Percentiles rank a stretch among this genome's conserved stretches.
phyloP scores from a whole-genome alignment of 2,888 invertebrate genomes.

The Leptogaster cylindrica region DNA sequence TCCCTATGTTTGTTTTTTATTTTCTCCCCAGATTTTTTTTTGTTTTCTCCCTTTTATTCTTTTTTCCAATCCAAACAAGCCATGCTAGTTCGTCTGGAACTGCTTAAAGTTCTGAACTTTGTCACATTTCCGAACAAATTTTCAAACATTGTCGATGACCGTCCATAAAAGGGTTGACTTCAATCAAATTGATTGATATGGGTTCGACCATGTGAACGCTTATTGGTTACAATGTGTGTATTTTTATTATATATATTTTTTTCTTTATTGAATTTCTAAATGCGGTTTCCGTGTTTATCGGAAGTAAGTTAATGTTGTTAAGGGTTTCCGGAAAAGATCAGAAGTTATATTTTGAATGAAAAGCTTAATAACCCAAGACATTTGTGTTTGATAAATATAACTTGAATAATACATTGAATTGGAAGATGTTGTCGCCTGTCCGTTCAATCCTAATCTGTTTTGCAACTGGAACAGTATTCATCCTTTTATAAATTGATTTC shows the following conservation, averaged over 20 bases:
- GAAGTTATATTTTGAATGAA: conserved; percentile 12
- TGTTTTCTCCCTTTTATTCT: not conserved
- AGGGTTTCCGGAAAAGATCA: not conserved
- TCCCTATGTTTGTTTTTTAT: not conserved
- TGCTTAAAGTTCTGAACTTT: conserved; percentile 26
- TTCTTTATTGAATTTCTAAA: conserved; percentile 26
- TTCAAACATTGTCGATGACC: not conserved
- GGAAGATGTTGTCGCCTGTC: too few relatives aligned
- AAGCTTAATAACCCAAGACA: too few relatives aligned
- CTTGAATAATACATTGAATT: too few relatives aligned
- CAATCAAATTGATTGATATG: conserved; percentile 35
- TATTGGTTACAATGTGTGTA: conserved; percentile 18
- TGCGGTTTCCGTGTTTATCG: conserved; percentile 30
- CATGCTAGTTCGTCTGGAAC: not conserved
- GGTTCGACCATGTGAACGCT: conserved; percentile 13
- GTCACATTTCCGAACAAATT: not conserved
- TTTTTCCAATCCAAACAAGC: not conserved
- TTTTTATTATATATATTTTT: too few relatives aligned
- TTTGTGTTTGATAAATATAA: too few relatives aligned
- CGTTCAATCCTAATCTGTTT: too few relatives aligned
- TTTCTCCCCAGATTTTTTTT: not conserved
- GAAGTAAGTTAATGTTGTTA: not conserved
- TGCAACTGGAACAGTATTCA: too few relatives aligned
- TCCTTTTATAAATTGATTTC: conserved; percentile 24
- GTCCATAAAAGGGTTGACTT: conserved; percentile 23